These are phyloP conservation scores for Spatulosminthurus flaviceps DNA, from an alignment of 2,888 invertebrate genomes.

Conservation along the genomic window DNA sequence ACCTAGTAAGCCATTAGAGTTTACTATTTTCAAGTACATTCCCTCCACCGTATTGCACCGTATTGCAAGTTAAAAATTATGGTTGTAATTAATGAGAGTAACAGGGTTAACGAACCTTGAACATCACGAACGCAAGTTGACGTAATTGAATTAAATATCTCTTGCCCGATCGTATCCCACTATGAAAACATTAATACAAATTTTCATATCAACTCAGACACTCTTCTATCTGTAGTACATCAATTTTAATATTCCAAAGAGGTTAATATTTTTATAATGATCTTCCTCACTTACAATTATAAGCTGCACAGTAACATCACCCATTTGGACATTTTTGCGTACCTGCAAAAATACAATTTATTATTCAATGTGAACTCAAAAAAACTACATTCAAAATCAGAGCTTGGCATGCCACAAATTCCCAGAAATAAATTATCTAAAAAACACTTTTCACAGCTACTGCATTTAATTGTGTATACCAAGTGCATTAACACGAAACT, in stretches of 20 bases:
- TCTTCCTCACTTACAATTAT: slow-evolving; percentile 54
- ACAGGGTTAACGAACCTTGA: slow-evolving; percentile 49
- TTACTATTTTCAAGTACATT: no score
- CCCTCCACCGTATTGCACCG: no score
- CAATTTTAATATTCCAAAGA: background rate
- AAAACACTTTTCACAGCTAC: no score
- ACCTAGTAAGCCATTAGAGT: no score
- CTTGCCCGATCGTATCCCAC: slow-evolving; percentile 62
- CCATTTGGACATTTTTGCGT: slow-evolving; percentile 59
- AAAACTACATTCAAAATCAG: no score
- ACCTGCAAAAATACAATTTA: slow-evolving; percentile 44
- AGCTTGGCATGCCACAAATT: no score
- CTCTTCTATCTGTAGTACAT: no score
- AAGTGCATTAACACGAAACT: no score
- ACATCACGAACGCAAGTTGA: slow-evolving; percentile 61
- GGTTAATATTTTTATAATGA: background rate
- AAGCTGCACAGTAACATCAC: slow-evolving; percentile 57
- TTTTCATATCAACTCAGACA: background rate
- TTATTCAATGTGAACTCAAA: no score
- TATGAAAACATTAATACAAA: slow-evolving; percentile 28
- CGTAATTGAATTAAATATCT: slow-evolving; percentile 58
- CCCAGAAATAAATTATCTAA: no score
- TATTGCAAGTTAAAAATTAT: no score
- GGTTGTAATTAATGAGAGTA: background rate
- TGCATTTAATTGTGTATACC: no score